Conservation (phyloP, 2,113 vertebrate species). For the Formicarius rufipectus region DNA sequence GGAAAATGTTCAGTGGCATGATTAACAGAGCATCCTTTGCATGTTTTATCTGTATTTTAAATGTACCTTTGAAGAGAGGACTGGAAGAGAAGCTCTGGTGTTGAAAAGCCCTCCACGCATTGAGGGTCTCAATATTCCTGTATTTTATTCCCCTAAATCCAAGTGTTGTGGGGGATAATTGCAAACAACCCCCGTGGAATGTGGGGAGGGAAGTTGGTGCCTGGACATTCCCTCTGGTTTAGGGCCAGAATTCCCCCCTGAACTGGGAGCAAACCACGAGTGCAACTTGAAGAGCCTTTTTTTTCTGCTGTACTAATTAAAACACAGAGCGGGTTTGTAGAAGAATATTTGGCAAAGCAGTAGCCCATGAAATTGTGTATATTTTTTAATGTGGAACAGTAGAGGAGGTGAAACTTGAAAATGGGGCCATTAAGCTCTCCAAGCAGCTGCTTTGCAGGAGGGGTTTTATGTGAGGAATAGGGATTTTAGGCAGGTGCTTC, state of each 20-base stretch:
- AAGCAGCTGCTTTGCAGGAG: neutral
- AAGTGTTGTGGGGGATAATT: fast-evolving
- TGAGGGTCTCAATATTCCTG: fast-evolving
- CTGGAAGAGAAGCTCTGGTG: neutral
- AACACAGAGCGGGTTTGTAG: neutral
- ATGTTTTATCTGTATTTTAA: neutral
- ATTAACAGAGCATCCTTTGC: neutral
- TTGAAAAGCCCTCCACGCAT: neutral
- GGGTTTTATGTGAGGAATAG: neutral
- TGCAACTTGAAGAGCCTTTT: neutral
- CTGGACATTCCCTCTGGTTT: fast-evolving
- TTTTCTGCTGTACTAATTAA: conserved; percentile 51
- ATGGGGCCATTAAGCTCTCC: conserved; percentile 6
- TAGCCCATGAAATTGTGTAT: conserved; percentile 54
- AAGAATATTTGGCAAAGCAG: conserved; percentile 55
- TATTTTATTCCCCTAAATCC: neutral
- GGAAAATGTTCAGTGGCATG: neutral
- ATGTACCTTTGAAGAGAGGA: neutral
- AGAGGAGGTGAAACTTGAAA: conserved; percentile 42
- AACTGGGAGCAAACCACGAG: neutral
- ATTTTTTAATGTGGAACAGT: conserved; percentile 43
- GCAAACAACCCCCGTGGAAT: fast-evolving
- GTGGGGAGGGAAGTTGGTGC: neutral
- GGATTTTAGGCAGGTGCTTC: neutral
- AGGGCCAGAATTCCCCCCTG: neutral